phyloP scores from a whole-genome alignment of 1,140 invertebrate genomes.

The Leptoteleia sp. region DNA sequence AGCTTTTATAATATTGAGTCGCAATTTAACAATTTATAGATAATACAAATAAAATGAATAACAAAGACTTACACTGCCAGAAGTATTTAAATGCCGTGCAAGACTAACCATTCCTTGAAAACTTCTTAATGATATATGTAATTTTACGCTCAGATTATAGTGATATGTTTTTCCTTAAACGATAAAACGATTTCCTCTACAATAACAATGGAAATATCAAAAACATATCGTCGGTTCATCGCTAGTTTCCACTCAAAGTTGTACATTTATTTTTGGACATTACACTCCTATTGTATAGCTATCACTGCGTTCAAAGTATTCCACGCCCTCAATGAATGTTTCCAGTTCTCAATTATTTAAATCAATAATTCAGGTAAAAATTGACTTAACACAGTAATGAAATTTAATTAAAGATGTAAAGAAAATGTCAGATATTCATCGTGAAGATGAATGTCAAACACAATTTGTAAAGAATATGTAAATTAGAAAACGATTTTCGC shows the following conservation, averaged over 20 bases:
- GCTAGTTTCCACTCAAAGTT: slow-evolving; percentile 1
- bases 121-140: background rate
- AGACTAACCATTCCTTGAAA: slow-evolving; percentile 73
- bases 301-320: slow-evolving; percentile 2
- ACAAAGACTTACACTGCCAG: slow-evolving; percentile 71
- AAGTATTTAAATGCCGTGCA: slow-evolving; percentile 66
- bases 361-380: background rate
- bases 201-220: slow-evolving; percentile 18
- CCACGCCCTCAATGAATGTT: too few species aligned
- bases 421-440: slow-evolving; percentile 6
- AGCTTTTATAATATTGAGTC: background rate
- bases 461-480: slow-evolving; percentile 19
- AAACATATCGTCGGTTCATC: slow-evolving; percentile 29
- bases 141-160: slow-evolving; percentile 4
- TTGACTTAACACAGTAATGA: background rate
- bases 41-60: slow-evolving; percentile 4
- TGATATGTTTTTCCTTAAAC: slow-evolving; percentile 9
- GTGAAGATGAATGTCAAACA: slow-evolving; percentile 13
- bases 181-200: slow-evolving; percentile 2
- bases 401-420: background rate
- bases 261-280: slow-evolving; percentile 33
- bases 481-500: background rate
- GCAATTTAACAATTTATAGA: background rate
- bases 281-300: slow-evolving; percentile 1
- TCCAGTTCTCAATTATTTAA: too few species aligned